Base-by-base conservation (phyloP, 2,797 vertebrate genomes). In the Pogoniulus pusillus region DNA sequence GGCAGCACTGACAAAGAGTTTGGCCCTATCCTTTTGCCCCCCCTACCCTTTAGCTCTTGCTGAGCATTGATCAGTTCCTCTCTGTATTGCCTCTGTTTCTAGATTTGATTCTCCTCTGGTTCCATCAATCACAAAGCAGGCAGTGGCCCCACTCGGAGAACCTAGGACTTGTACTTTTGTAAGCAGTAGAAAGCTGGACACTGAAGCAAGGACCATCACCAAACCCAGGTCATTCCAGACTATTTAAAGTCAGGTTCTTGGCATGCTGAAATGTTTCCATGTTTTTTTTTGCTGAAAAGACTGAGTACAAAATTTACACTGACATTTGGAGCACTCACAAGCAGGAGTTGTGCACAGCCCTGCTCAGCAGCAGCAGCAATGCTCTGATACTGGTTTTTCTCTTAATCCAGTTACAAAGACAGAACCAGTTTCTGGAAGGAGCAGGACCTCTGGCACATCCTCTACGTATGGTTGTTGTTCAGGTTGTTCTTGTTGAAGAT, bases 401-500 rank as follows among this genome's bases (percentile, higher is more conserved):
- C 22, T 64, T 39, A 57, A 77, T 91, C 89, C 93, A 96, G 90
- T 91, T 82, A 19, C 71, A 69, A 23, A 59, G 87, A 34, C n/a
- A 85, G 76, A 79, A 82, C 34, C 72, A 81, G 91, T 5, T 37
- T 34, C 76, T 72, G 60, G 27, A 20, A 18, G 5, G 43, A 47
- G 7, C 3, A 23, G 43, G 55, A 59, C 29, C 12, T 41, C 18
- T 2, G 12, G 18, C 11, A 8, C 19, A 29, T n/a, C 14, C 22
- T 55, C 91, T 97, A 97, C 2, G 81, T 77, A 24, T 89, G 97
- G 92, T 78, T 98, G 83, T 94, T 98, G 79, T 86, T 95, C 41
- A 90, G 93, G 71, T 73, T 71, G 68, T 97, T 97, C 90, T 97
- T 98, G 81, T 98, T 99, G 75, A 98, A 97, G 96, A 97, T 98